Evolutionary conservation across 1,140 invertebrate species (phyloP), one percentile per base, ranked within the genome.

Genomic region (Thaumetopoea pityocampa): DNA sequence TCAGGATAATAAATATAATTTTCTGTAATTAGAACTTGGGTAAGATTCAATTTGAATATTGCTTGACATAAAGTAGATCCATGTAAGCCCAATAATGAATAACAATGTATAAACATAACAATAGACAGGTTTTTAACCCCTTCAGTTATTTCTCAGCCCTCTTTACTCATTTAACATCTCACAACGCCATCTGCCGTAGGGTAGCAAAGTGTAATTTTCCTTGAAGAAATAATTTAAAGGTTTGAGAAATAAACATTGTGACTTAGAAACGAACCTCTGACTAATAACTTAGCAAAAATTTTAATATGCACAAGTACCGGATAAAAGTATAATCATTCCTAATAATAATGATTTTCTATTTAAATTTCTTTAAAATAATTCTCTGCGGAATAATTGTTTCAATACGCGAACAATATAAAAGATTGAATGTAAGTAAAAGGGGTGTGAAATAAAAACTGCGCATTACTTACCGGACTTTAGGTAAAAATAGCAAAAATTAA

Each of bases 131-230:
- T n/a, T n/a, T n/a, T n/a, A n/a, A n/a, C n/a, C n/a, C n/a, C n/a
- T n/a, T n/a, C n/a, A n/a, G n/a, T n/a, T n/a, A n/a, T n/a, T n/a
- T n/a, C n/a, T n/a, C n/a, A n/a, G n/a, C n/a, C n/a, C n/a, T n/a
- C n/a, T n/a, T n/a, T n/a, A n/a, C n/a, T n/a, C n/a, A n/a, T n/a
- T n/a, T n/a, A n/a, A n/a, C n/a, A n/a, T n/a, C n/a, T n/a, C n/a
- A 14, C 12, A 62, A 59, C 67, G 78, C 76, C 78, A 82, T 82
- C 78, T 82, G 28, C 45, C 43, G 71, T 23, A 64, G 78, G 78
- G 78, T 82, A 82, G 78, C 68, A 30, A 40, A 55, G 49, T 33
- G 27, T 27, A 24, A 8, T 8, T 32, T 51, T 38, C 16, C 26
- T 1, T 3, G 14, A 16, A 18, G 3, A 44, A 37, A 37, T 26